Conservation (phyloP, 1,140 invertebrate species). For the Elymnias hypermnestra region DNA sequence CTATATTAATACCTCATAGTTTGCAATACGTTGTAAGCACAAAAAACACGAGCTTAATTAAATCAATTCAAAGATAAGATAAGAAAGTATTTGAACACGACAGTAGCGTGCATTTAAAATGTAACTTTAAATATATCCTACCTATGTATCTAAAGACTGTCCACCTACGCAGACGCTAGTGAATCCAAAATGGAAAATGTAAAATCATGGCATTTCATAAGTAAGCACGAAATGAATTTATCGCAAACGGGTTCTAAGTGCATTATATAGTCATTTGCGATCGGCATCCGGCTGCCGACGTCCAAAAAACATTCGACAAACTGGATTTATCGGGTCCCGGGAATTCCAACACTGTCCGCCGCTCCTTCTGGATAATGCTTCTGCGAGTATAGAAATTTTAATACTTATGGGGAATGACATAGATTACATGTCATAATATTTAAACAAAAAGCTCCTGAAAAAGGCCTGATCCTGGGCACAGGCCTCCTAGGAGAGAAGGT, state of each 20-base stretch:
- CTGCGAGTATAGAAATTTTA: background rate
- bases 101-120: background rate
- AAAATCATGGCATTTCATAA: slow-evolving; percentile 6
- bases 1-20: no score
- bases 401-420: background rate
- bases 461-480: no score
- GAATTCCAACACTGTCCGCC: slow-evolving; percentile 18
- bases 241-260: slow-evolving; percentile 21
- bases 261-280: slow-evolving; percentile 37
- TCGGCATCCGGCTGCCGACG: slow-evolving; percentile 22
- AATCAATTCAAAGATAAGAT: no score
- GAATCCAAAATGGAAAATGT: slow-evolving; percentile 1
- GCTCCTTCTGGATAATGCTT: slow-evolving; percentile 1
- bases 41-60: no score
- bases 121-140: background rate
- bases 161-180: background rate
- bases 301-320: slow-evolving; percentile 28
- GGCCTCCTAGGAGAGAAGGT: no score
- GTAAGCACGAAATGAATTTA: slow-evolving; percentile 19
- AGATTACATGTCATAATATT: no score
- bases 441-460: no score
- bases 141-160: background rate
- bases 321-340: slow-evolving; percentile 26
- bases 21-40: no score
- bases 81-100: background rate